Evolutionary conservation across 2,113 vertebrate species (phyloP).

Genomic region (Cervus canadensis): DNA sequence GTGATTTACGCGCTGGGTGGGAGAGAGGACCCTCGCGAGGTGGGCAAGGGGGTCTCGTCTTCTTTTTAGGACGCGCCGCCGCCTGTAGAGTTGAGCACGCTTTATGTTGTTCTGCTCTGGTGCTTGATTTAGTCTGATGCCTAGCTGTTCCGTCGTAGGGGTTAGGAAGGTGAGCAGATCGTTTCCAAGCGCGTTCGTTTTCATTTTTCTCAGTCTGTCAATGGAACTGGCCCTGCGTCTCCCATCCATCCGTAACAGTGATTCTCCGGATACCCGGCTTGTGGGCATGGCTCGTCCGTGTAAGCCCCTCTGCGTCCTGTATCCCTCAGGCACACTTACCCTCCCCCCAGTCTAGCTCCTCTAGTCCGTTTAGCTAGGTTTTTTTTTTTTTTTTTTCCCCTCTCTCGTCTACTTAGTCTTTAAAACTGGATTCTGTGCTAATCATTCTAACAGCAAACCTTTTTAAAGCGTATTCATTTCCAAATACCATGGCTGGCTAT

Average conservation of each 20-base stretch:
- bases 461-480: background rate
- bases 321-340: background rate
- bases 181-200: background rate
- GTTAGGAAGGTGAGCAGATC: background rate
- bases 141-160: background rate
- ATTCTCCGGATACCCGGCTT: background rate
- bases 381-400: too few species aligned
- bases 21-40: background rate
- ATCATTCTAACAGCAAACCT: background rate
- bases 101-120: background rate
- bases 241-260: background rate
- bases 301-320: background rate
- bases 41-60: too few species aligned
- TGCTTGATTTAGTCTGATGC: background rate
- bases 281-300: accelerated
- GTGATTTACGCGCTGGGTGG: background rate
- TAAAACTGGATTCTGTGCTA: background rate
- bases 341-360: background rate
- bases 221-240: background rate
- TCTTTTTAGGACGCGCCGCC: background rate
- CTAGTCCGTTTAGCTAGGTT: background rate
- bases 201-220: background rate
- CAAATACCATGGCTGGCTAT: background rate
- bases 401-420: background rate
- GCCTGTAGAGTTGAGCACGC: accelerated